Base-by-base conservation (phyloP, 2,797 vertebrate species). In the Helarctos malayanus region DNA sequence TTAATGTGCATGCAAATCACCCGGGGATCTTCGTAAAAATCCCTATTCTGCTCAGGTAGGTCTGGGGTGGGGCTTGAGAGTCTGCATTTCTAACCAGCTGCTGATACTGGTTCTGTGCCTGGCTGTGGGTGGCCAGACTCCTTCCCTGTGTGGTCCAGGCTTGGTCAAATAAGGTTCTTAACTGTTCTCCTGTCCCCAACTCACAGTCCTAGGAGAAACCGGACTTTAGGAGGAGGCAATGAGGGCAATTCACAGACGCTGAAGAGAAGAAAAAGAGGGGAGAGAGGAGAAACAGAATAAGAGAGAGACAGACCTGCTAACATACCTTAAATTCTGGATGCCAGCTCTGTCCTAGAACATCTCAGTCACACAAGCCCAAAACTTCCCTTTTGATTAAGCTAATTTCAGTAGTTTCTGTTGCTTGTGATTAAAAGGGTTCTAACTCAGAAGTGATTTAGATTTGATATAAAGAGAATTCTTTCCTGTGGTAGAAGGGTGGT, bases 401-500 rank as follows among this genome's bases (percentile, higher is more conserved):
- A 63, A 83, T 90, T 61, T 80, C 57, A 18, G 18, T 35, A 15
- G 19, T 63, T 94, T 69, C 75, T 76, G 47, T 57, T 32, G 7
- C 52, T 80, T 81, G 15, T 13, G 81, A 63, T 49, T 38, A 7
- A 49, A 86, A 91, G 25, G 3, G 7, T 84, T 83, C n/a, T 85
- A 29, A 45, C 41, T 35, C 4, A 32, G 19, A 18, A 32, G 8
- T 65, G 54, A 32, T 59, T 94, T 85, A 41, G 25, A 29, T 59
- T 71, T 87, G 49, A 56, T 76, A 35, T 54, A 87, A 86, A 68
- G 59, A 75, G 54, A 84, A 57, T 80, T 91, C 41, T 95, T 92
- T 49, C 41, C 71, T 79, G 18, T 61, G 38, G 54, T 38, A 52
- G 47, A 11, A 85, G 25, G 12, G 7, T 52, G 54, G 9, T 52